phyloP scores from a whole-genome alignment of 2,113 vertebrate species.

The Typhlomys cinereus region DNA sequence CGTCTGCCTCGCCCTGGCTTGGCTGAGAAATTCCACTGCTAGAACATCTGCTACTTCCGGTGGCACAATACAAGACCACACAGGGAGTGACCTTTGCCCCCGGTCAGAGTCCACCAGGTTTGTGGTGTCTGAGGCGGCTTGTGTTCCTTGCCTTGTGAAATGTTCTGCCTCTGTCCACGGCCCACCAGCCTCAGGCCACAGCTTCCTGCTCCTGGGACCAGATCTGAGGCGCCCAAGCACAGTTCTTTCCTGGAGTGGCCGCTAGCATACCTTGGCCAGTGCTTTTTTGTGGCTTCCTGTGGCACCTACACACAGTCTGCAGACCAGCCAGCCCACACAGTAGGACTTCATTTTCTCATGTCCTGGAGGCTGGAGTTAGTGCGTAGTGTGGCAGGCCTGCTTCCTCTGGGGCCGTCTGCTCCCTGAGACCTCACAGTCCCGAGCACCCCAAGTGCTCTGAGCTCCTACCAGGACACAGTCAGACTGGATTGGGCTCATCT shows the following conservation, averaged over 20 bases:
- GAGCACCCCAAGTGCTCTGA: no score
- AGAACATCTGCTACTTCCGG: neutral
- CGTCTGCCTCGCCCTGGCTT: neutral
- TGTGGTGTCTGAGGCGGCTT: no score
- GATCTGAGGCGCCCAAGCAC: no score
- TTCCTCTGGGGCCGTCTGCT: neutral
- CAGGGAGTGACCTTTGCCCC: neutral
- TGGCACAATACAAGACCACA: neutral
- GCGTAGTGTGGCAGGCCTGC: neutral
- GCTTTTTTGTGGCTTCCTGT: fast-evolving
- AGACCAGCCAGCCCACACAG: neutral
- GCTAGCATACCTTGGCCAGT: no score
- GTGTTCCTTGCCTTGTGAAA: no score
- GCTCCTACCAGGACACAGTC: neutral
- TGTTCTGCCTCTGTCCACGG: no score
- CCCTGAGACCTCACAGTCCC: neutral
- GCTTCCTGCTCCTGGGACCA: no score
- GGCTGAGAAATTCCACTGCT: neutral
- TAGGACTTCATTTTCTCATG: neutral
- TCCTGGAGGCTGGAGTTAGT: no score
- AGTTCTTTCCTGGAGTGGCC: no score
- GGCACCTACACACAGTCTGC: neutral
- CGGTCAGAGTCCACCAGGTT: neutral
- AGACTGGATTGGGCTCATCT: neutral
- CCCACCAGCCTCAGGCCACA: no score